Base-by-base conservation (phyloP, 2,888 invertebrate species). In the Synergus laeviventris region DNA sequence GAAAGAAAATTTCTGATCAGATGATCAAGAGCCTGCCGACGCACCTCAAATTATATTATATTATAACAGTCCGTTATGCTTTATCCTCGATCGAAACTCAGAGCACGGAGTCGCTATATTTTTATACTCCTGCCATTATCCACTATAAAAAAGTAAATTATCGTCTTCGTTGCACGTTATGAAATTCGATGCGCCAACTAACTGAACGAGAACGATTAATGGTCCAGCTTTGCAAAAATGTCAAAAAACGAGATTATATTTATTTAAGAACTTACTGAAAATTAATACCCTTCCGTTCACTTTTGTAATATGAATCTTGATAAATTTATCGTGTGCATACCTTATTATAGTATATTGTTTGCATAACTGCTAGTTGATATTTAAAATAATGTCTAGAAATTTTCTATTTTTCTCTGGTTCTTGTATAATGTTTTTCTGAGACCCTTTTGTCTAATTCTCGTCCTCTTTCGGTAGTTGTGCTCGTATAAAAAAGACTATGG, bases 401-500 rank as follows among this genome's bases (percentile, higher is more conserved):
- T 11, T 21, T 18, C 21, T n/a, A n/a, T n/a, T n/a, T n/a, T n/a
- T n/a, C n/a, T n/a, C n/a, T n/a, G n/a, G n/a, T n/a, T n/a, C n/a
- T n/a, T n/a, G n/a, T n/a, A n/a, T 38, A 38, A 11, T 38, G 38
- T 11, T 9, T 2, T 2, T n/a, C 11, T 49, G 9, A 2, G 0
- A 0, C 8, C 7, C 8, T 49, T 49, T 9, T n/a, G 9, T n/a
- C 2, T 49, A 8, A 56, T 56, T 42, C 56, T 21, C 11, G 12
- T 24, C 21, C 11, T 56, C 56, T 56, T 21, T 56, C 56, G 56
- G 56, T 12, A 21, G 21, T 56, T 12, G 21, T 21, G 56, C 21
- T 56, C 56, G 12, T 56, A 12, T 56, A 56, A 56, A 56, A 56
- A 79, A 81, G 74, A 76, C 31, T 14, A 42, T 45, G 70, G 76